These are phyloP conservation scores for Leptodactylus fallax DNA, from an alignment of 2,797 vertebrate species.

Conservation along the genomic window DNA sequence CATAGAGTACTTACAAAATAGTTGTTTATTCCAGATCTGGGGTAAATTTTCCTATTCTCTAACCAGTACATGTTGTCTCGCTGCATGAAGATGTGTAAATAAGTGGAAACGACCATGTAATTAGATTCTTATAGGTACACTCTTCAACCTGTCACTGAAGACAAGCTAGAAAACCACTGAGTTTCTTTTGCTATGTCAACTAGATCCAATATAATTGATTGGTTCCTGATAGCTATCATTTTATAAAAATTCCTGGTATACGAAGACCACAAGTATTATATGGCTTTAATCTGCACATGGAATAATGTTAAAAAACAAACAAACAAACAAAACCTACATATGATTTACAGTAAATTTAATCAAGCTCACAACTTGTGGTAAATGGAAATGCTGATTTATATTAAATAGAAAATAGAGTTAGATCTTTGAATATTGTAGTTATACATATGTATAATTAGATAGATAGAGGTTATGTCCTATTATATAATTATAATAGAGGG, in stretches of 20 bases:
- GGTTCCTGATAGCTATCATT: conserved; percentile 40
- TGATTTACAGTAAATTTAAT: neutral
- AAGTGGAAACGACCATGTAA: conserved; percentile 24
- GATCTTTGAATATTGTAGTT: too few species aligned
- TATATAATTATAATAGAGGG: too few species aligned
- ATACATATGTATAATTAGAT: too few species aligned
- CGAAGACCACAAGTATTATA: neutral
- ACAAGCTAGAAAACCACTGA: conserved; percentile 34
- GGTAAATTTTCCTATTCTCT: conserved; percentile 27
- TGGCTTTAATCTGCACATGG: neutral
- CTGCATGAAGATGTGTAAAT: conserved; percentile 35
- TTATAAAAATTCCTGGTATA: conserved; percentile 12
- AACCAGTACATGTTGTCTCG: neutral
- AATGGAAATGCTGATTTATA: neutral
- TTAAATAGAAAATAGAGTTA: neutral
- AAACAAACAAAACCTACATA: neutral
- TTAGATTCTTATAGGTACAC: conserved; percentile 36
- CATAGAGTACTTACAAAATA: conserved; percentile 64
- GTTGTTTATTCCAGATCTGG: conserved; percentile 47
- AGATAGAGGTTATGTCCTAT: too few species aligned
- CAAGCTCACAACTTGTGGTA: neutral
- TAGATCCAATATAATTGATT: conserved; percentile 54
- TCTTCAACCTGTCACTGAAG: conserved; percentile 45
- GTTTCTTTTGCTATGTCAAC: conserved; percentile 32
- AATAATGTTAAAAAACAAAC: conserved; percentile 21